Evolutionary conservation across 2,113 vertebrate genomes (phyloP).

Genomic region (Connochaetes taurinus): DNA sequence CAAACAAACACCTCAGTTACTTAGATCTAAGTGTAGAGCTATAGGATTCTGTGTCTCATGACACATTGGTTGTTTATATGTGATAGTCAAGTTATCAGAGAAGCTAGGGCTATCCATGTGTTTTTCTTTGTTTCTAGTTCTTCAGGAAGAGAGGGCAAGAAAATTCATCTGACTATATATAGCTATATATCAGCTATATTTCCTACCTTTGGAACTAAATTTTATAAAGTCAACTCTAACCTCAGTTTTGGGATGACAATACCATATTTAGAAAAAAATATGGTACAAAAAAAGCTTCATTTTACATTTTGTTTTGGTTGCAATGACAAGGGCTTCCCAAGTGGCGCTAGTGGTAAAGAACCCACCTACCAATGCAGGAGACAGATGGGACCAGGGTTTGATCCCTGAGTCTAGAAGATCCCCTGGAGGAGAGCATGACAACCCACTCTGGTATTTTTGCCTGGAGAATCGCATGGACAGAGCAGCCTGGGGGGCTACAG

Average conservation of each 20-base stretch:
- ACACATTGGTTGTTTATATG: background rate
- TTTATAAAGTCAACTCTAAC: background rate
- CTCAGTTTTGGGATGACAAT: background rate
- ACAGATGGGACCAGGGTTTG: background rate
- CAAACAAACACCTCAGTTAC: background rate
- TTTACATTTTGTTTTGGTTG: background rate
- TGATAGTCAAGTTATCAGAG: background rate
- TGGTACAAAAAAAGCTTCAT: fast-evolving
- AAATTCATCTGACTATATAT: background rate
- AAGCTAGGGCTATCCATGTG: background rate
- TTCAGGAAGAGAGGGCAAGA: background rate
- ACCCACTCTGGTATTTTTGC: background rate
- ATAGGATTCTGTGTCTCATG: background rate
- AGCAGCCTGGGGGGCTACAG: background rate
- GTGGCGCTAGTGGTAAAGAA: background rate
- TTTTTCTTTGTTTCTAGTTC: background rate
- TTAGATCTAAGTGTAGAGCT: background rate
- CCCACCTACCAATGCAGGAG: background rate
- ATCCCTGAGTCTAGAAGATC: background rate
- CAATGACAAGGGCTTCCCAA: background rate
- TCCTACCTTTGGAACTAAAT: background rate
- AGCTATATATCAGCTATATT: background rate
- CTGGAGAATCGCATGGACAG: background rate
- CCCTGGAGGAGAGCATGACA: background rate
- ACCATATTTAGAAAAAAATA: background rate